A percentile compares a stretch with the other conserved stretches of the same genome.
phyloP scores from a whole-genome alignment of 1,140 invertebrate species.

The Agraylea sexmaculata region DNA sequence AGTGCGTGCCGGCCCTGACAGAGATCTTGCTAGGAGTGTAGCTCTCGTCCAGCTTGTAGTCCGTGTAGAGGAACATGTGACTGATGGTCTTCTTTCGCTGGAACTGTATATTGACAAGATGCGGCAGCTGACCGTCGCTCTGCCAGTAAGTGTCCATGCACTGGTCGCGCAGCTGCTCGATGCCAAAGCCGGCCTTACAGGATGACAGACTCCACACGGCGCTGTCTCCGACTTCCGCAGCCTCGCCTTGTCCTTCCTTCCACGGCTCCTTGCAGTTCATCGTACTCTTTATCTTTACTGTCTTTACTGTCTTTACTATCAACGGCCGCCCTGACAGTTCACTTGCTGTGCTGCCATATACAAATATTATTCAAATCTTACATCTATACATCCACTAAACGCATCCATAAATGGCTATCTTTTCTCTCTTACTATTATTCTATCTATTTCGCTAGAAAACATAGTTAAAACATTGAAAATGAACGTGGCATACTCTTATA shows the following conservation, averaged over 20 bases:
- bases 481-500: no score
- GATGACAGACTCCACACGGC: conserved; percentile 97
- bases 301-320: conserved; percentile 3
- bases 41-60: conserved; percentile 97
- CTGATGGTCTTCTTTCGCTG: conserved; percentile 88
- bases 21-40: conserved; percentile 96
- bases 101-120: conserved; percentile 97
- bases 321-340: no score
- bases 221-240: conserved; percentile 89
- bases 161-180: conserved; percentile 91
- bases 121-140: conserved; percentile 95
- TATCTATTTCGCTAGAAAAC: no score
- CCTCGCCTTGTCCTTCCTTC: conserved; percentile 66
- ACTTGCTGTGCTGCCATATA: no score
- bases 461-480: no score
- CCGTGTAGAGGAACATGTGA: conserved; percentile 93
- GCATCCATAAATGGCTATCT: no score
- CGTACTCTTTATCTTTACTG: conserved; percentile 54
- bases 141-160: conserved; percentile 98
- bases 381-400: no score
- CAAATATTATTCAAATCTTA: no score
- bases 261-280: conserved; percentile 63
- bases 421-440: no score
- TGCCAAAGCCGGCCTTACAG: conserved; percentile 97
- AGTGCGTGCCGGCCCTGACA: conserved; percentile 87